Percentiles rank a stretch among this genome's conserved stretches.
phyloP scores from a whole-genome alignment of 2,797 vertebrate species.

The Enteromius thamalakanensis region DNA sequence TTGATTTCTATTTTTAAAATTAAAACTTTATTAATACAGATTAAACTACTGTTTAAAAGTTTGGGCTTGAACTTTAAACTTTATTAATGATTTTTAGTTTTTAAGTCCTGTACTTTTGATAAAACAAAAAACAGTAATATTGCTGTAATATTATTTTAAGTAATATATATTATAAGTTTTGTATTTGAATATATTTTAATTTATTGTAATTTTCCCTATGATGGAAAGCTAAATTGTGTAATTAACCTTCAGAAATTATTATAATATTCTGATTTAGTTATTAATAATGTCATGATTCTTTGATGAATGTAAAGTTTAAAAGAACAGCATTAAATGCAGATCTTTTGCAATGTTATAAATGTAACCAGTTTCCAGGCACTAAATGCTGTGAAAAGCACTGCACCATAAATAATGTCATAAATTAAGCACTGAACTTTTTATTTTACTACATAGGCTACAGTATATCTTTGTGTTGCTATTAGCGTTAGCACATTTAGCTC shows the following conservation, averaged over 20 bases:
- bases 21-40: not conserved
- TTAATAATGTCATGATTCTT: not conserved
- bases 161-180: not conserved
- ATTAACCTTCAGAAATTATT: not conserved
- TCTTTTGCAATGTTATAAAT: not conserved
- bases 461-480: not conserved
- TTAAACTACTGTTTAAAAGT: not conserved
- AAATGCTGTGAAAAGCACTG: not conserved
- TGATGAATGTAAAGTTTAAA: not conserved
- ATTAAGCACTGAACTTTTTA: not conserved
- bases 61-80: not conserved
- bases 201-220: not conserved
- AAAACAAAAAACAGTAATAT: not conserved
- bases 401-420: not conserved
- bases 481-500: not conserved
- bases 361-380: not conserved
- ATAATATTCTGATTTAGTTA: not conserved
- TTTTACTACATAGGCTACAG: not conserved
- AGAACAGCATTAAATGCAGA: not conserved
- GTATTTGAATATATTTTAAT: not conserved
- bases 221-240: not conserved
- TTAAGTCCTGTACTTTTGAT: not conserved
- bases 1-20: not conserved
- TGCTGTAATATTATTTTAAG: not conserved
- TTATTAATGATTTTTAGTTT: not conserved